Evolutionary conservation across 2,113 vertebrate species (phyloP).

Genomic region (Cromileptes altivelis): DNA sequence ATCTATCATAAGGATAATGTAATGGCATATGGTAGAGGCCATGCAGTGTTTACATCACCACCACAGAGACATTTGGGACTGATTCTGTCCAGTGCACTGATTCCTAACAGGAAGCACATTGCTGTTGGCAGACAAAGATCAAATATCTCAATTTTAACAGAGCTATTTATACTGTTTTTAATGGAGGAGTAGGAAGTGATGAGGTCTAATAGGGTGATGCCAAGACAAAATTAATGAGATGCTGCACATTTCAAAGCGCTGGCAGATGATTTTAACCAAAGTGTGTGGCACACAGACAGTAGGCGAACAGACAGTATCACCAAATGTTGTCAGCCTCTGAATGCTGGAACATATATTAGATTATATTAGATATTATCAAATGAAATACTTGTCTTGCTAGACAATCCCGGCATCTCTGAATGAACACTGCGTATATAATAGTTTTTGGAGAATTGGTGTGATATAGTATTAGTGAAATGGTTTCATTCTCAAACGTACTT

Average conservation of each 20-base stretch:
- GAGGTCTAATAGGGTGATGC: constrained; percentile 8
- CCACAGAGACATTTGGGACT: not conserved
- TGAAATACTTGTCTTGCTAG: not conserved
- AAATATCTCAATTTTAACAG: not conserved
- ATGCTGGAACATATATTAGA: constrained; percentile 13
- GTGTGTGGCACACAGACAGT: constrained; percentile 7
- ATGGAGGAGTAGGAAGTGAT: constrained; percentile 16
- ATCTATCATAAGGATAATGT: not conserved
- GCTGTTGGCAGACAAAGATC: not conserved
- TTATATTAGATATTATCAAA: constrained; percentile 9
- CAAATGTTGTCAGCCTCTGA: constrained; percentile 18
- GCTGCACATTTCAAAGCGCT: constrained; percentile 24
- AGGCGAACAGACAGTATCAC: not conserved
- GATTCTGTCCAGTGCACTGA: not conserved
- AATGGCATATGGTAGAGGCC: not conserved
- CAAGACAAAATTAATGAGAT: constrained; percentile 27
- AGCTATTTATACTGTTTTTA: constrained; percentile 21
- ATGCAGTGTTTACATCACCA: constrained; percentile 1
- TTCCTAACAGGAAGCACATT: not conserved
- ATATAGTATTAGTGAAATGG: not conserved
- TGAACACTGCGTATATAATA: not conserved
- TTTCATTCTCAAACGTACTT: not conserved
- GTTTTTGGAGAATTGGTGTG: not conserved
- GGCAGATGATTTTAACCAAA: not conserved
- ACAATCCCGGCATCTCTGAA: not conserved